Conservation (phyloP, 2,888 invertebrate genomes). For the Crossocerus cetratus region DNA sequence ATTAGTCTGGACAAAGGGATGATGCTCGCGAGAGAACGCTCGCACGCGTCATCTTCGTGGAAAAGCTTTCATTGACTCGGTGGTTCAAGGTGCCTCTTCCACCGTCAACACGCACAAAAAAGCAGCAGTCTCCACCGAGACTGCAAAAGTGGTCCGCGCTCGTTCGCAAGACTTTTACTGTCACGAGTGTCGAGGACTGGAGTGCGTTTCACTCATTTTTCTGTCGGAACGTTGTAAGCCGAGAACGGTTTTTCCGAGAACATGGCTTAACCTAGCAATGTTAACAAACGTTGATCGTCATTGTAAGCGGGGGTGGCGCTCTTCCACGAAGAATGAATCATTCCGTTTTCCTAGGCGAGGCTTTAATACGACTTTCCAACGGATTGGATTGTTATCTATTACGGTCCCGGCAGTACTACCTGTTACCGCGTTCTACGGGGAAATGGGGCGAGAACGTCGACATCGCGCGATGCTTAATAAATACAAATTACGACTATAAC, state of each 20-base stretch:
- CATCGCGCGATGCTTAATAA: constrained; percentile 33
- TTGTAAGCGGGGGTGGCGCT: background rate
- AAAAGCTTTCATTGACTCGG: background rate
- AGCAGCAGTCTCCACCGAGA: background rate
- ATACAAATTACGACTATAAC: constrained; percentile 56
- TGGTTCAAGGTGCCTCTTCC: too few species aligned
- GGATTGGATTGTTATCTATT: constrained; percentile 49
- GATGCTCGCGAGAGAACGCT: background rate
- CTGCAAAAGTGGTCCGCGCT: constrained; percentile 8
- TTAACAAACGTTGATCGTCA: constrained; percentile 9
- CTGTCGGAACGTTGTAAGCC: background rate
- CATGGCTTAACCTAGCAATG: background rate
- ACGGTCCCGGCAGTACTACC: constrained; percentile 10
- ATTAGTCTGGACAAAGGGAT: background rate
- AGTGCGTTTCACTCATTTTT: constrained; percentile 27
- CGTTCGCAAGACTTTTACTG: constrained; percentile 17
- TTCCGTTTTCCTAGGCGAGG: constrained; percentile 22
- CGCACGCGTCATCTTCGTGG: background rate
- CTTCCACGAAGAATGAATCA: constrained; percentile 52
- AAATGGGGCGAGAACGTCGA: constrained; percentile 41
- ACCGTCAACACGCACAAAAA: background rate
- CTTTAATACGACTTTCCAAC: constrained; percentile 52
- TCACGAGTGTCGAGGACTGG: constrained; percentile 16
- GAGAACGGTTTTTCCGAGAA: background rate
- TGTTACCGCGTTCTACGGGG: constrained; percentile 8